Conservation (phyloP, 2,113 vertebrate species). For the Nansenia antarctica region DNA sequence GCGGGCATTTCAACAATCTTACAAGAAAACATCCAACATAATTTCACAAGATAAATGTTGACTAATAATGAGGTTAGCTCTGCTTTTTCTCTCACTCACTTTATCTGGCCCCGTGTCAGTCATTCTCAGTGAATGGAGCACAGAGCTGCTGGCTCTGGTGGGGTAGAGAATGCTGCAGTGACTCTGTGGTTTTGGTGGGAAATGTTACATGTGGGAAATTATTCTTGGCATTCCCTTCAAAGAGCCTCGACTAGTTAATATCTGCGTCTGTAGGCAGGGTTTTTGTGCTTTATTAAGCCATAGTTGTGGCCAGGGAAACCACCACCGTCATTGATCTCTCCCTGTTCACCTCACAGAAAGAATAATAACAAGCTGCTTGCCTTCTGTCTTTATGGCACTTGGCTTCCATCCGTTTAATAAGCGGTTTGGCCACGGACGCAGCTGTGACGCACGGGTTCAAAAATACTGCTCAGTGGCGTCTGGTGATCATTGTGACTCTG, state of each 20-base stretch:
- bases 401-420: constrained; percentile 73
- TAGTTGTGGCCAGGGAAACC: constrained; percentile 71
- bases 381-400: constrained; percentile 76
- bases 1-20: too few relatives aligned
- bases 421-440: constrained; percentile 68
- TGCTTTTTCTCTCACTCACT: not conserved
- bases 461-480: constrained; percentile 70
- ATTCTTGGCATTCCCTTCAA: constrained; percentile 79
- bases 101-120: constrained; percentile 40
- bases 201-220: constrained; percentile 80
- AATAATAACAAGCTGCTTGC: constrained; percentile 78
- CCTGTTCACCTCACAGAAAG: constrained; percentile 75
- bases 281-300: constrained; percentile 65
- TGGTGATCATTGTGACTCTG: constrained; percentile 67
- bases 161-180: constrained; percentile 39
- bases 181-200: constrained; percentile 70
- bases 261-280: constrained; percentile 61
- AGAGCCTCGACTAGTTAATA: constrained; percentile 66
- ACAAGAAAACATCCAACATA: too few relatives aligned
- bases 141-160: constrained; percentile 6
- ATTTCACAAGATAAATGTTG: too few relatives aligned
- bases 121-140: not conserved
- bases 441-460: constrained; percentile 67
- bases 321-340: constrained; percentile 75
- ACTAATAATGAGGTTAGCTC: too few relatives aligned